These are phyloP conservation scores for Acanthiza pusilla DNA, from an alignment of 2,797 vertebrate species.

Conservation along the genomic window DNA sequence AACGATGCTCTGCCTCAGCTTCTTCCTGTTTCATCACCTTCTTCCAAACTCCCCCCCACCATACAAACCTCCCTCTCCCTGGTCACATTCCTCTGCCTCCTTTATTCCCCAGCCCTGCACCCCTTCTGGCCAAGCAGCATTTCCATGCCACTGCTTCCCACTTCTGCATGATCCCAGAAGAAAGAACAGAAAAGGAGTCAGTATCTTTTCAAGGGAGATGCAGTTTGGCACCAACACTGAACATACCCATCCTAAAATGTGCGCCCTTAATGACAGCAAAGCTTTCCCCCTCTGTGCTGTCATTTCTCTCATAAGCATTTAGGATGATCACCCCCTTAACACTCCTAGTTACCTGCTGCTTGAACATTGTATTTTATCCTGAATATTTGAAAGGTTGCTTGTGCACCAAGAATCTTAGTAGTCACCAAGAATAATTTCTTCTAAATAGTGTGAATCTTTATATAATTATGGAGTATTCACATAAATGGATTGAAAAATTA, in stretches of 20 bases:
- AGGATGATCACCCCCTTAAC: rapidly evolving
- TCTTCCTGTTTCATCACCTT: background rate
- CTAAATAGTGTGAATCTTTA: background rate
- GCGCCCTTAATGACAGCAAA: background rate
- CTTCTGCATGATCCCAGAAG: background rate
- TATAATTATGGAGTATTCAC: background rate
- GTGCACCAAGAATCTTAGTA: background rate
- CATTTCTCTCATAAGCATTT: background rate
- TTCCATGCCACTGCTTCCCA: background rate
- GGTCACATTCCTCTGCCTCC: background rate
- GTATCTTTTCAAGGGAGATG: background rate
- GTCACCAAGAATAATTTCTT: background rate
- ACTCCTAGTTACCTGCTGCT: background rate
- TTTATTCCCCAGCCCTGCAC: background rate
- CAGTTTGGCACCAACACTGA: background rate
- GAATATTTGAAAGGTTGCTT: background rate
- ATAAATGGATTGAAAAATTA: background rate
- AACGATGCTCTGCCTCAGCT: background rate
- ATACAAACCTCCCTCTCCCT: background rate
- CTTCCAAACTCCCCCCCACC: background rate
- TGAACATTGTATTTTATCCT: background rate
- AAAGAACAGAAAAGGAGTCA: background rate
- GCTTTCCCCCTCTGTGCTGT: background rate
- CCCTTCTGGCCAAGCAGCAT: background rate
- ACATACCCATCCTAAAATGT: background rate